Conservation (phyloP, 2,797 vertebrate genomes). For the Rhinatrema bivittatum region DNA sequence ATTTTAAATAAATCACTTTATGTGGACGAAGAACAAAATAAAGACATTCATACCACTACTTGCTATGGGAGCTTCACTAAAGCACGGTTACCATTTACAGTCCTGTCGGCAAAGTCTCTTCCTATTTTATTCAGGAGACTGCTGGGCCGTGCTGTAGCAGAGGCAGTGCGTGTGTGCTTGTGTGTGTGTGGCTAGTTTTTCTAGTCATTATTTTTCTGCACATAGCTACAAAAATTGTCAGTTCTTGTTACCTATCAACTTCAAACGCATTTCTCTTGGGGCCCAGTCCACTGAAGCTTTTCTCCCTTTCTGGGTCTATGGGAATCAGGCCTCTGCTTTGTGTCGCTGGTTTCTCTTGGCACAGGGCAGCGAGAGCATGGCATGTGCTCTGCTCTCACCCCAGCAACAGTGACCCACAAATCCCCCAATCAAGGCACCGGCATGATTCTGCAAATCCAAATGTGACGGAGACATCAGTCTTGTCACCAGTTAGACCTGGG, state of each 20-base stretch:
- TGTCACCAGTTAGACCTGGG: too few relatives aligned
- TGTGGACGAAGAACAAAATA: slow-evolving; percentile 73
- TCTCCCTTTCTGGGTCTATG: too few relatives aligned
- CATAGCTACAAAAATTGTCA: not conserved
- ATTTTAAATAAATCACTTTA: slow-evolving; percentile 77
- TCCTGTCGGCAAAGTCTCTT: slow-evolving; percentile 12
- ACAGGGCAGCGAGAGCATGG: too few relatives aligned
- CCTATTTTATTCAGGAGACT: slow-evolving; percentile 10
- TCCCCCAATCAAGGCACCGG: too few relatives aligned
- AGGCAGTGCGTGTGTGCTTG: not conserved
- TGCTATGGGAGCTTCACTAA: slow-evolving; percentile 52
- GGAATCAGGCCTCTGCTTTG: too few relatives aligned
- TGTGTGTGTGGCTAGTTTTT: not conserved
- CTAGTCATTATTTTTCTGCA: accelerated
- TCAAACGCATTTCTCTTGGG: too few relatives aligned
- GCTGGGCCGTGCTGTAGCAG: slow-evolving; percentile 1
- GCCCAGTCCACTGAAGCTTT: too few relatives aligned
- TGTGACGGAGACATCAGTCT: too few relatives aligned
- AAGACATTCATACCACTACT: slow-evolving; percentile 65
- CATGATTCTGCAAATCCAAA: too few relatives aligned
- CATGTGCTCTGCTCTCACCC: too few relatives aligned
- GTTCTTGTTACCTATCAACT: not conserved
- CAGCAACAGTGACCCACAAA: too few relatives aligned
- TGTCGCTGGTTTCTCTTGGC: too few relatives aligned
- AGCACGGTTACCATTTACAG: slow-evolving; percentile 32